A percentile compares a stretch with the other conserved stretches of the same genome.
Conservation (phyloP, 1,140 invertebrate genomes). For the Zaprionus inermis region DNA sequence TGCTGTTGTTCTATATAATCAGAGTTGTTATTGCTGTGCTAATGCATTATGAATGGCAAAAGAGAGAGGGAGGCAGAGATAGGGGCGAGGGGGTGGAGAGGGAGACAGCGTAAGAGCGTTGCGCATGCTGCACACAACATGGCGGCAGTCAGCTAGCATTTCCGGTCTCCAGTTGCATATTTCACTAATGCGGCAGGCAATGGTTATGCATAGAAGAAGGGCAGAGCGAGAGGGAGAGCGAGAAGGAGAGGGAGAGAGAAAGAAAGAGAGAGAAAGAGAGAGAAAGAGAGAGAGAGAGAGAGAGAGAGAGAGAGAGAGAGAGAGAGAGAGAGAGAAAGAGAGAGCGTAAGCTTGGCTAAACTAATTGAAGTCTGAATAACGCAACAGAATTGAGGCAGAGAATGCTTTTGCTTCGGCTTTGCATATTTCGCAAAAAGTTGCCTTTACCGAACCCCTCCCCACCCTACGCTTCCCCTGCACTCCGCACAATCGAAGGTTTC, state of each 20-base stretch:
- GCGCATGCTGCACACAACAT: constrained; percentile 9
- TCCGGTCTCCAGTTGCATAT: constrained; percentile 10
- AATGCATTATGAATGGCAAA: constrained; percentile 13
- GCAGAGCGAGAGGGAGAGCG: neutral
- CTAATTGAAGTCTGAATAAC: constrained; percentile 38
- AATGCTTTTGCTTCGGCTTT: constrained; percentile 24
- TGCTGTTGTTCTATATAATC: constrained; percentile 46
- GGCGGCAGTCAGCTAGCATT: constrained; percentile 3
- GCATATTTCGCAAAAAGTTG: constrained; percentile 31
- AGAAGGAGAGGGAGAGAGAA: neutral
- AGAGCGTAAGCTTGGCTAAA: constrained; percentile 17
- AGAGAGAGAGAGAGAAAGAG: neutral
- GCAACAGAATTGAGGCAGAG: constrained; percentile 18
- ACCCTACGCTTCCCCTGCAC: too few species aligned
- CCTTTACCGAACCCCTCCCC: neutral
- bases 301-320: neutral
- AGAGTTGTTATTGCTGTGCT: constrained; percentile 7
- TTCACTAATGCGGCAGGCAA: neutral
- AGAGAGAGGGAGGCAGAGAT: neutral
- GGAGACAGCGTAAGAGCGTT: neutral
- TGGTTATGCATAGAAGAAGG: constrained; percentile 8
- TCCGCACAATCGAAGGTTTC: too few species aligned
- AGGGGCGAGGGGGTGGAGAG: neutral
- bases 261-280: neutral
- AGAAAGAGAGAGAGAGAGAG: too few species aligned